phyloP scores from a whole-genome alignment of 1,140 invertebrate species.

The Euura saliciscinereae region DNA sequence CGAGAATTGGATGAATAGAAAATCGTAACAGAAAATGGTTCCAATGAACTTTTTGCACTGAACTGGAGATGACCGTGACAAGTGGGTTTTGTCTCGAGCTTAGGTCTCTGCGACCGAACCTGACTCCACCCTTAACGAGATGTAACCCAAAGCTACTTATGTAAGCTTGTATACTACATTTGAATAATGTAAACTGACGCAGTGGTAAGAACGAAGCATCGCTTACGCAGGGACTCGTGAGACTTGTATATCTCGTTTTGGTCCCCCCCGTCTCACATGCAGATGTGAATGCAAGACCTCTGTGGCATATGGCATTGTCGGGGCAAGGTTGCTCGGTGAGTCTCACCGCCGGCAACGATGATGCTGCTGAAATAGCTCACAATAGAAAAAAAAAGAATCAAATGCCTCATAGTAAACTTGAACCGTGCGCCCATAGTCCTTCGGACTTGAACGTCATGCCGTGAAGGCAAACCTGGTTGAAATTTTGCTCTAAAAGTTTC shows the following conservation, averaged over 20 bases:
- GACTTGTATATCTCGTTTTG: constrained; percentile 1
- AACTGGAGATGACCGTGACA: background rate
- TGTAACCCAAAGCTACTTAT: constrained; percentile 29
- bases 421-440: background rate
- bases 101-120: background rate
- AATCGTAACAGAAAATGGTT: too few relatives aligned
- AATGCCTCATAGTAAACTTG: background rate
- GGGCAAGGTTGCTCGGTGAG: background rate
- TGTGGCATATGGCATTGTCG: background rate
- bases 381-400: background rate
- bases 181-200: constrained; percentile 1
- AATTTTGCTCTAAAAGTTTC: too few relatives aligned
- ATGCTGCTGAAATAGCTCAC: background rate
- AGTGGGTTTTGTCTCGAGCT: background rate
- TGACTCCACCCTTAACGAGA: constrained; percentile 24
- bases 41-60: too few relatives aligned
- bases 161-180: constrained; percentile 15
- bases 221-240: background rate
- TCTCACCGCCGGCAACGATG: background rate
- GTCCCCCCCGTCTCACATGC: background rate
- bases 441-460: background rate
- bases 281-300: background rate
- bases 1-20: too few relatives aligned
- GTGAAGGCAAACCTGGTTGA: too few relatives aligned
- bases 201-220: background rate